Conservation (phyloP, 2,797 vertebrate genomes). For the Malurus leucopterus region DNA sequence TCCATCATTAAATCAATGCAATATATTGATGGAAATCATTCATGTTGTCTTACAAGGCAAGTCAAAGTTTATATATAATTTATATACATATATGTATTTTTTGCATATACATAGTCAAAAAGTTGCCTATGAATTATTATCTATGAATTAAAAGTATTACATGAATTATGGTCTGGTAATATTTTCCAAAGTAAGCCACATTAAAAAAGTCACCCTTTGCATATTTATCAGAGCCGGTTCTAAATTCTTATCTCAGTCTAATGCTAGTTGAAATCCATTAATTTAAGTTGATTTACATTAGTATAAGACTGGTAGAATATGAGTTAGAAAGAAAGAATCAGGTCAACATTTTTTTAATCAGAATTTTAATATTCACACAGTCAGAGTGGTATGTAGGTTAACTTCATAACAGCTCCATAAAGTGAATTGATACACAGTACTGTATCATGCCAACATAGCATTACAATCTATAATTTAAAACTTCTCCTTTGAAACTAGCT, state of each 20-base stretch:
- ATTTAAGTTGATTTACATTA: conserved; percentile 15
- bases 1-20: neutral
- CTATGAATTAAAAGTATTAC: neutral
- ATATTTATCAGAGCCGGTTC: neutral
- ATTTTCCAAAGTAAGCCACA: neutral
- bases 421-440: conserved; percentile 20
- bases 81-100: neutral
- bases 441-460: neutral
- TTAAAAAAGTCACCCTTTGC: neutral
- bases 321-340: conserved; percentile 54
- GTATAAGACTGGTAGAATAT: neutral
- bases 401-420: conserved; percentile 37
- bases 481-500: conserved; percentile 41
- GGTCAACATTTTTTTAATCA: conserved; percentile 53
- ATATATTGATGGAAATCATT: neutral
- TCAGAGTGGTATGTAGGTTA: conserved; percentile 41
- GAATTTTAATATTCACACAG: conserved; percentile 38
- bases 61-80: neutral
- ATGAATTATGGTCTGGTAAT: neutral
- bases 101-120: neutral
- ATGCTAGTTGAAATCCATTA: neutral
- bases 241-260: neutral
- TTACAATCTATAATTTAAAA: conserved; percentile 46
- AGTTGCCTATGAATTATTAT: neutral
- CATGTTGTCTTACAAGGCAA: neutral